Evolutionary conservation across 2,113 vertebrate species (phyloP).

Genomic region (Cervus canadensis): DNA sequence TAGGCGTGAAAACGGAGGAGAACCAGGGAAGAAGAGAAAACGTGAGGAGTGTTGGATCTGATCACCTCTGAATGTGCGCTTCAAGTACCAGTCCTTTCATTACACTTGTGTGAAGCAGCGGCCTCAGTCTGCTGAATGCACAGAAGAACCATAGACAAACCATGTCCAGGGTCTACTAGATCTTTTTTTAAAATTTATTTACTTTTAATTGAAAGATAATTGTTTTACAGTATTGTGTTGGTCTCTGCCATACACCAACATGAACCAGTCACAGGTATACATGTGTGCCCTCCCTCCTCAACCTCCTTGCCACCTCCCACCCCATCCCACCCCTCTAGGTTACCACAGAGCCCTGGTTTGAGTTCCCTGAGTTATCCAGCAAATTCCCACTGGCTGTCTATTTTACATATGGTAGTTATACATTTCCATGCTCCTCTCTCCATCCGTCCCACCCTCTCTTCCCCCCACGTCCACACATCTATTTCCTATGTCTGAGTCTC

Average conservation of each 20-base stretch:
- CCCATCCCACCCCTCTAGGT: background rate
- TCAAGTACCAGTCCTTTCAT: background rate
- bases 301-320: background rate
- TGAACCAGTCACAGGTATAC: background rate
- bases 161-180: background rate
- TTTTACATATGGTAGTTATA: background rate
- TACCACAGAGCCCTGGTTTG: background rate
- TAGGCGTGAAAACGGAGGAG: background rate
- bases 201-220: background rate
- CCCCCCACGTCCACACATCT: background rate
- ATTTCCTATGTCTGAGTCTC: background rate
- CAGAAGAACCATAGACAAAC: background rate
- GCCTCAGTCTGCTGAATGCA: background rate
- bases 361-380: background rate
- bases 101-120: background rate
- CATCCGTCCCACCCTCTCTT: background rate
- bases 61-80: background rate
- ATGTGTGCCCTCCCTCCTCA: background rate
- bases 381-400: background rate
- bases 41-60: background rate
- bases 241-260: background rate
- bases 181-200: background rate
- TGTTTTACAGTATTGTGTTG: background rate
- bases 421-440: background rate
- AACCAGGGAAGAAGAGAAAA: background rate